Evolutionary conservation across 1,140 invertebrate species (phyloP).

Genomic region (Scaptomyza hsui): DNA sequence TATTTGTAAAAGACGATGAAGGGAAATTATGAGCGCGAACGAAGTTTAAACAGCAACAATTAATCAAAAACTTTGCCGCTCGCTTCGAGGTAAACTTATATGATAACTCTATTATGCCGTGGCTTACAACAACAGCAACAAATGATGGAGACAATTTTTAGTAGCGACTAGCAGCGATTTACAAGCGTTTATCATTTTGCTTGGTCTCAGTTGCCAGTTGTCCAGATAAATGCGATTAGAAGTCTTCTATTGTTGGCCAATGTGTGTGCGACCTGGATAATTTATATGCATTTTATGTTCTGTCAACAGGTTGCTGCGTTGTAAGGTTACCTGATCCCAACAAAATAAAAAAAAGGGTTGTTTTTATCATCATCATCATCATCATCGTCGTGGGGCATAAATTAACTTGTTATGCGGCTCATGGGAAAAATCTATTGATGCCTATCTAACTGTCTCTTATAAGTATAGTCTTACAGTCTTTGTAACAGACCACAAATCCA

Average conservation of each 20-base stretch:
- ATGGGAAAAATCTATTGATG: constrained; percentile 61
- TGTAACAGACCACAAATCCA: constrained; percentile 51
- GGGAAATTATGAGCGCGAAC: constrained; percentile 73
- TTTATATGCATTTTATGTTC: constrained; percentile 31
- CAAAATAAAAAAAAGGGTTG: constrained; percentile 50
- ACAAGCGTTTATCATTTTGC: constrained; percentile 69
- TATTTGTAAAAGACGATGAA: constrained; percentile 55
- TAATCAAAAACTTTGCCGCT: constrained; percentile 60
- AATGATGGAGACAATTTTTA: constrained; percentile 49
- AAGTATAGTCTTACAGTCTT: constrained; percentile 12
- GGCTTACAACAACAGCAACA: background rate
- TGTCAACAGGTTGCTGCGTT: constrained; percentile 40
- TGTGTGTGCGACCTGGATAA: constrained; percentile 5
- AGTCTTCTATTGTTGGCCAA: constrained; percentile 16
- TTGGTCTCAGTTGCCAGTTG: constrained; percentile 19
- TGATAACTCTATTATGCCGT: constrained; percentile 78
- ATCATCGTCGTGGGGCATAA: constrained; percentile 57
- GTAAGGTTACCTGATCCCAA: constrained; percentile 31
- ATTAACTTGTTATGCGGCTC: constrained; percentile 74
- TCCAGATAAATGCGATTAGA: constrained; percentile 47
- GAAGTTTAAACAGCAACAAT: constrained; percentile 66
- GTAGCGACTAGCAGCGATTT: constrained; percentile 74
- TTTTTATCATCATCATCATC: constrained; percentile 52
- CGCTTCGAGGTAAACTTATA: constrained; percentile 4
- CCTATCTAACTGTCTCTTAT: constrained; percentile 27